Conservation (phyloP, 2,113 vertebrate genomes). For the Suricata suricatta region DNA sequence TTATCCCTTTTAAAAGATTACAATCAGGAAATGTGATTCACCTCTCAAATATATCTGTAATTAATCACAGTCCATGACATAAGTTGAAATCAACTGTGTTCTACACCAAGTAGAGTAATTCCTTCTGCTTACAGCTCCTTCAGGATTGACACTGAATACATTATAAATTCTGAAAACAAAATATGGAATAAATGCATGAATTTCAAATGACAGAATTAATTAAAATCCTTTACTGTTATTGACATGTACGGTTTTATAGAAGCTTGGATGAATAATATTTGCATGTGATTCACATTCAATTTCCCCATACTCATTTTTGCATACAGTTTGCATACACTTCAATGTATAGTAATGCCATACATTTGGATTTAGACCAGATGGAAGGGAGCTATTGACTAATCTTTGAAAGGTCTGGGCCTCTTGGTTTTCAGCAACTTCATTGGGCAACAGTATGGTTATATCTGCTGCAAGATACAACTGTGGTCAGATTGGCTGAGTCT, state of each 20-base stretch:
- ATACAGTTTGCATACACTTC: constrained; percentile 51
- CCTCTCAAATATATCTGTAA: background rate
- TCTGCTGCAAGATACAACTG: background rate
- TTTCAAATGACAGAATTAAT: constrained; percentile 78
- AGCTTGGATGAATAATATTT: constrained; percentile 52
- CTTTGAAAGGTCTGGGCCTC: background rate
- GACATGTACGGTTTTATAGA: constrained; percentile 58
- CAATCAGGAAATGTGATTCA: background rate
- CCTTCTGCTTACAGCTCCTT: constrained; percentile 39
- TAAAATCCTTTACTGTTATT: constrained; percentile 74
- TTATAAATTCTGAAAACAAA: constrained; percentile 74
- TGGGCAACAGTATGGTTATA: background rate
- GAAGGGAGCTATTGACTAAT: constrained; percentile 35
- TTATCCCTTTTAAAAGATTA: background rate
- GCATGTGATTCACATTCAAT: constrained; percentile 64
- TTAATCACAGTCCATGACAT: background rate
- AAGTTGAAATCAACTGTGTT: constrained; percentile 1
- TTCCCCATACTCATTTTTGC: constrained; percentile 63
- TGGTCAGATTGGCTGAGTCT: background rate
- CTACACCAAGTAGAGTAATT: constrained; percentile 35
- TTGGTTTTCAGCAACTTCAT: background rate
- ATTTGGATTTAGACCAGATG: constrained; percentile 45
- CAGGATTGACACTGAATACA: constrained; percentile 45
- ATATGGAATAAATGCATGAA: constrained; percentile 68
- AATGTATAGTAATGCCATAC: constrained; percentile 7